Evolutionary conservation across 2,888 invertebrate species (phyloP).

Genomic region (Hyposoter dolosus): DNA sequence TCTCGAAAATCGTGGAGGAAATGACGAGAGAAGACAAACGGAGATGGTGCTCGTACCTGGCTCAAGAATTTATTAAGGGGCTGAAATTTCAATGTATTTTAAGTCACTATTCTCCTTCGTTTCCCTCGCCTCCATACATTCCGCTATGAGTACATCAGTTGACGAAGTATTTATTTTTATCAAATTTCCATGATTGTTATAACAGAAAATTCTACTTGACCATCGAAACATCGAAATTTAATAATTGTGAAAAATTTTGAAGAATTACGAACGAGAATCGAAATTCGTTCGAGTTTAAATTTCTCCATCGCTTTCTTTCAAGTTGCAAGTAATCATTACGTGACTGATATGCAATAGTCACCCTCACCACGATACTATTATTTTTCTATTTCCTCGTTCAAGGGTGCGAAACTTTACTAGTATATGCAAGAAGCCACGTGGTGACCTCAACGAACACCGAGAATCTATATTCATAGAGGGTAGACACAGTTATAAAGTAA

Average conservation of each 20-base stretch:
- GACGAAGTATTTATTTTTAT: not conserved
- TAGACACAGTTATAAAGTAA: not conserved
- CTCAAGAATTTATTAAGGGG: conserved; percentile 15
- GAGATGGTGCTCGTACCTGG: not conserved
- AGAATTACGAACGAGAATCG: no score
- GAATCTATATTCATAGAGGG: conserved; percentile 41
- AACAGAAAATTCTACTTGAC: no score
- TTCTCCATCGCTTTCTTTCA: not conserved
- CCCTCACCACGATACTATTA: not conserved
- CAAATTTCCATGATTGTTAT: not conserved
- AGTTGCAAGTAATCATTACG: not conserved
- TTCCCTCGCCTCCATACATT: not conserved
- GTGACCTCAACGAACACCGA: conserved; percentile 54
- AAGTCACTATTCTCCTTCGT: not conserved
- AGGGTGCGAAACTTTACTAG: conserved; percentile 4
- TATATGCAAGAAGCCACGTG: conserved; percentile 47
- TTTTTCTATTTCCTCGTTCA: conserved; percentile 8
- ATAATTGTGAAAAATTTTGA: no score
- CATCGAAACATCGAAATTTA: no score
- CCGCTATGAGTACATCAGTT: not conserved
- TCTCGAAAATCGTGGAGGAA: conserved; percentile 1
- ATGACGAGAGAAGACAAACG: not conserved
- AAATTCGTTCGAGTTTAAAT: not conserved
- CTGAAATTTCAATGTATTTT: not conserved
- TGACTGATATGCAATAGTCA: not conserved